phyloP scores from a whole-genome alignment of 2,113 vertebrate species.

The Pundamilia nyererei region DNA sequence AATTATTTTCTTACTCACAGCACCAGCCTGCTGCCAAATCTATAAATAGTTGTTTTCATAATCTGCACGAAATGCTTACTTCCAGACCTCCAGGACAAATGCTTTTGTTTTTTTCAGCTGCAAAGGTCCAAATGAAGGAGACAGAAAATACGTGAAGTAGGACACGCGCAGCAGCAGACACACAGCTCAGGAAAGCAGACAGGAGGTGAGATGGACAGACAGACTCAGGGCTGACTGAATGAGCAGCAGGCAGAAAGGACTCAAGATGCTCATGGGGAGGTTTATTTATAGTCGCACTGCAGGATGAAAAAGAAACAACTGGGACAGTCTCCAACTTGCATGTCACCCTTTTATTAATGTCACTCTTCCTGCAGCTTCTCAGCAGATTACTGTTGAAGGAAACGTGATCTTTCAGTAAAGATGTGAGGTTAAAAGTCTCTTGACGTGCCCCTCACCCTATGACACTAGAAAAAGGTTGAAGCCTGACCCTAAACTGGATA shows the following conservation, averaged over 20 bases:
- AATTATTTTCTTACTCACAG: background rate
- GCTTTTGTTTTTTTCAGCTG: background rate
- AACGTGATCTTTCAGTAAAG: background rate
- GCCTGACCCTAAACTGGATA: background rate
- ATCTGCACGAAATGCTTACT: background rate
- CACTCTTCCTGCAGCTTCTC: background rate
- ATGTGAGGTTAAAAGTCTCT: background rate
- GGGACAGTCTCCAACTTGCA: background rate
- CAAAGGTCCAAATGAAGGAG: slow-evolving; percentile 1
- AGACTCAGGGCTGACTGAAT: background rate
- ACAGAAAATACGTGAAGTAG: background rate
- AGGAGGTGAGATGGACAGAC: background rate
- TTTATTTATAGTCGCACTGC: background rate
- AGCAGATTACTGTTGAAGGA: background rate
- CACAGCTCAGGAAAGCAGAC: background rate
- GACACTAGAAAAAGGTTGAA: background rate
- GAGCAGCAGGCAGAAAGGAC: background rate
- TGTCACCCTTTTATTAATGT: background rate
- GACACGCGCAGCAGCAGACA: background rate
- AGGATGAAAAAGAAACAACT: background rate
- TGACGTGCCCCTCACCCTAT: background rate
- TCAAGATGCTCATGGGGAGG: background rate
- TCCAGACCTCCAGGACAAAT: background rate
- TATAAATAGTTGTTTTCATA: background rate
- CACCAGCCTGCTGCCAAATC: background rate